phyloP scores from a whole-genome alignment of 2,797 vertebrate species.

The Micromesistius poutassou region DNA sequence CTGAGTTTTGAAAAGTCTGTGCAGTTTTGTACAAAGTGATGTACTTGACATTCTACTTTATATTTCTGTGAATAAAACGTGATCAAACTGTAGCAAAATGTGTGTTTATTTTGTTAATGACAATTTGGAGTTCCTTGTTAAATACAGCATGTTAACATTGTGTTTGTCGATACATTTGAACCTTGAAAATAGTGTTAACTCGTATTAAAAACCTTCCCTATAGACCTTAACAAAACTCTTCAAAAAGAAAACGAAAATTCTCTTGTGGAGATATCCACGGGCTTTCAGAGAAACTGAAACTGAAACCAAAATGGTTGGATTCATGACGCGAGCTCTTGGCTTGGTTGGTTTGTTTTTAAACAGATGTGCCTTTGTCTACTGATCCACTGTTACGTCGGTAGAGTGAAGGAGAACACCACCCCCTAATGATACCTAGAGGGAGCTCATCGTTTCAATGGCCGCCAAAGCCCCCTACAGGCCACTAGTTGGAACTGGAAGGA shows the following conservation, averaged over 20 bases:
- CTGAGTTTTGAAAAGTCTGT: conserved; percentile 76
- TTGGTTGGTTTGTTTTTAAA: not conserved
- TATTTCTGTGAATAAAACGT: conserved; percentile 83
- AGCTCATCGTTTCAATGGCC: conserved; percentile 10
- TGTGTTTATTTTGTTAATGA: not conserved
- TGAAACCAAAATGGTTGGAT: not conserved
- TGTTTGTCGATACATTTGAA: no score
- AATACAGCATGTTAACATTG: not conserved
- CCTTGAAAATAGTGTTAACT: not conserved
- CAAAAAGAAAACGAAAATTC: no score
- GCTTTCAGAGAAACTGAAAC: no score
- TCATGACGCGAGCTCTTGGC: not conserved
- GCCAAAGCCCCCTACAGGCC: conserved; percentile 44
- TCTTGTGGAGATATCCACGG: no score
- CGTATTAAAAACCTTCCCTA: no score
- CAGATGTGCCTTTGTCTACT: not conserved
- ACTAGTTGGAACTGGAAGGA: not conserved
- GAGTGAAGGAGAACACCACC: not conserved
- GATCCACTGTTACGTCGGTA: not conserved
- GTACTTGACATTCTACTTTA: conserved; percentile 80
- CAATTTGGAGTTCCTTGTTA: not conserved
- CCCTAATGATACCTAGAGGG: not conserved
- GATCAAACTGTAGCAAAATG: conserved; percentile 47
- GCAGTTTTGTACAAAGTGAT: conserved; percentile 82
- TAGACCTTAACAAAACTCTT: no score